Percentiles rank a stretch among this genome's conserved stretches.
phyloP scores from a whole-genome alignment of 2,113 vertebrate genomes.

The Cygnus atratus region DNA sequence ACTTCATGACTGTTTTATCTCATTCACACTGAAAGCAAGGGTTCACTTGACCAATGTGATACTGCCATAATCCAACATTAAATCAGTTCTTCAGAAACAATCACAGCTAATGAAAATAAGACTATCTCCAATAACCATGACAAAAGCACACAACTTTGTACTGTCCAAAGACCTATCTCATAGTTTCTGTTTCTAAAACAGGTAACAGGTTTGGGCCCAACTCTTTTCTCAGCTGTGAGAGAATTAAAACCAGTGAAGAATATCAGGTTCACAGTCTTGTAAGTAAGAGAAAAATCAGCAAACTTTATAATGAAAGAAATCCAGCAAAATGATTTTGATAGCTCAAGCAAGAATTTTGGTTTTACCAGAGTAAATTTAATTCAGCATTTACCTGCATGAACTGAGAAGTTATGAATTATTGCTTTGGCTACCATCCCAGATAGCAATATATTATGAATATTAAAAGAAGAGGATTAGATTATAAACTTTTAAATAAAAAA shows the following conservation, averaged over 20 bases:
- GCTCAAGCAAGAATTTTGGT: background rate
- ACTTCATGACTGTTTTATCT: background rate
- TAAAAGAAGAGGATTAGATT: conserved; percentile 48
- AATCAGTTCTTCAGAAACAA: background rate
- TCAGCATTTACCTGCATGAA: conserved; percentile 37
- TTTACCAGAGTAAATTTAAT: conserved; percentile 11
- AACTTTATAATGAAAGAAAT: background rate
- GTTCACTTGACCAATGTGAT: background rate
- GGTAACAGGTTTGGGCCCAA: background rate
- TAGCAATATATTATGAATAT: conserved; percentile 21
- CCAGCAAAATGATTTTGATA: background rate
- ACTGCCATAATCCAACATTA: background rate
- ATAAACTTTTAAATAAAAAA: background rate
- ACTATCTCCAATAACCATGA: background rate
- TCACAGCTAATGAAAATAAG: background rate
- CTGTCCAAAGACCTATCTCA: background rate
- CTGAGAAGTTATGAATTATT: conserved; percentile 32
- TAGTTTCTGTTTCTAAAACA: background rate
- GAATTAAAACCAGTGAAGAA: background rate
- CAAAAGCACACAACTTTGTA: background rate
- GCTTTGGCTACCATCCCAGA: conserved; percentile 29
- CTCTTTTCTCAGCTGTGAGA: background rate
- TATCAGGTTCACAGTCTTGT: background rate
- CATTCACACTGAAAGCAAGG: background rate
- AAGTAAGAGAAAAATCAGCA: background rate